Evolutionary conservation across 2,113 vertebrate genomes (phyloP), one percentile per base, ranked within the genome.

Genomic region (Puntigrus tetrazona): DNA sequence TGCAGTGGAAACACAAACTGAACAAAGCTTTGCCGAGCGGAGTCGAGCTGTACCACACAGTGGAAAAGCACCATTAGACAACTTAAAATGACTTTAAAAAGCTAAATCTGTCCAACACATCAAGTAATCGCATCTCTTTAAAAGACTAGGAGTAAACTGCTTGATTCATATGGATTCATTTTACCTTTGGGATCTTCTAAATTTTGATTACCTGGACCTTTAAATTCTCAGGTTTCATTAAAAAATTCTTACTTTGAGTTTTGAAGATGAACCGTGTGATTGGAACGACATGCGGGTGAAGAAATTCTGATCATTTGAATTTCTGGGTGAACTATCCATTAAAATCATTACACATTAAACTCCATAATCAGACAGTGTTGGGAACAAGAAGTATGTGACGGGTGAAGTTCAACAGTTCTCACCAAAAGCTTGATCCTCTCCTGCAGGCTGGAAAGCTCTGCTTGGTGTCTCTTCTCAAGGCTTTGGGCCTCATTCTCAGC

Each of bases 391-490:
- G 3, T 10, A 7, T 10, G 14, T 6, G 25, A 47, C 20, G 14
- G 5, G 45, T 8, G 9, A 4, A 16, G 20, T 61, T 52, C n/a
- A 29, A 3, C 20, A 5, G 1, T 61, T 88, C 95, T 92, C 91
- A 99, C 98, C 96, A 98, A 90, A 34, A 92, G 89, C 1, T 34
- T 59, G 57, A 98, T 88, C 70, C 95, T 95, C 45, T 93, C 92
- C 91, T 95, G 92, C 83, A 97, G 85, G 59, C 77, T 90, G 81
- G 89, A 92, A 86, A 95, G 90, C 90, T 97, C 94, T 85, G 91
- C 89, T 59, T 95, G 91, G 69, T 96, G 94, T 78, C 84, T 90
- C 27, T 90, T 91, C 59, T 88, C 91, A 61, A 87, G 90, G 73
- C 95, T 94, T 74, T 91, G 92, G 83, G 95, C 94, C 87, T 92